Evolutionary conservation across 2,888 invertebrate species (phyloP).

Genomic region (Yponomeuta evonymella): DNA sequence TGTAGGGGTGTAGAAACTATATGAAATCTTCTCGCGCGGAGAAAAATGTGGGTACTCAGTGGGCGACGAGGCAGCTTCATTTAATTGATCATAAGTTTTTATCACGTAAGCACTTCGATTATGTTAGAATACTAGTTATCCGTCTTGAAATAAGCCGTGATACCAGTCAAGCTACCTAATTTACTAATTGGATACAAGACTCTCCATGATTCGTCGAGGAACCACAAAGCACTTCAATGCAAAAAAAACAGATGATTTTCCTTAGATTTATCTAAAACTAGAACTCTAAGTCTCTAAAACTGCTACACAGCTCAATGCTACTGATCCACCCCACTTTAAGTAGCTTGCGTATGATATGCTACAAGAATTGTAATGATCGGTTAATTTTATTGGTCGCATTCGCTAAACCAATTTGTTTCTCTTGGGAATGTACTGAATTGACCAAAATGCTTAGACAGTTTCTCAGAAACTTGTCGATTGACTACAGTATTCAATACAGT

Average conservation of each 20-base stretch:
- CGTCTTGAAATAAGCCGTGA: background rate
- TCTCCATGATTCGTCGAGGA: background rate
- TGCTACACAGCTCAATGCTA: background rate
- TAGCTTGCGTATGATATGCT: background rate
- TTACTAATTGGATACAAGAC: background rate
- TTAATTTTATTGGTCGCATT: background rate
- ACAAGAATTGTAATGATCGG: background rate
- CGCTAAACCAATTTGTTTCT: too few relatives aligned
- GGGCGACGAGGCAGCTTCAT: slow-evolving; percentile 21
- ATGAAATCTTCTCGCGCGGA: slow-evolving; percentile 29
- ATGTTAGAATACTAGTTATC: slow-evolving; percentile 15
- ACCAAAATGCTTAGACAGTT: too few relatives aligned
- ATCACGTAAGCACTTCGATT: slow-evolving; percentile 16
- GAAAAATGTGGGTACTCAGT: slow-evolving; percentile 29
- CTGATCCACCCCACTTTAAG: background rate
- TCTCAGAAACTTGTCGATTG: too few relatives aligned
- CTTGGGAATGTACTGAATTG: too few relatives aligned
- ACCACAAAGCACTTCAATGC: background rate
- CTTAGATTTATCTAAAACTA: background rate
- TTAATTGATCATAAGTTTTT: slow-evolving; percentile 16
- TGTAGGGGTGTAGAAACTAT: background rate
- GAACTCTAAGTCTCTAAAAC: background rate
- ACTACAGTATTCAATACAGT: too few relatives aligned
- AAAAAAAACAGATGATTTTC: too few relatives aligned
- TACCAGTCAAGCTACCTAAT: slow-evolving; percentile 1